A percentile compares a stretch with the other conserved stretches of the same genome.
These are phyloP conservation scores for Brachypteracias leptosomus DNA, from an alignment of 2,113 vertebrate species.

Conservation along the genomic window DNA sequence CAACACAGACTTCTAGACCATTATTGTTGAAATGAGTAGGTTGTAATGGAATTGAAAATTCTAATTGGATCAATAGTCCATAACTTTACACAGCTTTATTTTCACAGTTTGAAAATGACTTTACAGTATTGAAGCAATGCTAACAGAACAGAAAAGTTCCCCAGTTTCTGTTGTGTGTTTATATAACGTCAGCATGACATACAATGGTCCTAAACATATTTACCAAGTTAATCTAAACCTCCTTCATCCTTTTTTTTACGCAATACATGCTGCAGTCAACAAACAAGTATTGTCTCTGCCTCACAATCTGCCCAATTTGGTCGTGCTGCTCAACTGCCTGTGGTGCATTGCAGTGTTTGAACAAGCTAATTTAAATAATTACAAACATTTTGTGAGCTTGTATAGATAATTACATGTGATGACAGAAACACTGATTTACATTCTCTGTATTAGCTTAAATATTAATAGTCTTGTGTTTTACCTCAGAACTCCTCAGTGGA, in stretches of 20 bases:
- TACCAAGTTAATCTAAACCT: constrained; percentile 1
- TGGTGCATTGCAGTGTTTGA: constrained; percentile 55
- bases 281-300: constrained; percentile 2
- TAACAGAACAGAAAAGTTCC: constrained; percentile 9
- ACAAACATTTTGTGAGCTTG: constrained; percentile 68
- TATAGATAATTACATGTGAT: constrained; percentile 74
- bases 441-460: constrained; percentile 70
- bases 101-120: constrained; percentile 47
- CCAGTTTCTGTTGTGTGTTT: constrained; percentile 16
- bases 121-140: constrained; percentile 11
- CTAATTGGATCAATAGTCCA: constrained; percentile 60
- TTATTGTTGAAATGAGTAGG: constrained; percentile 72
- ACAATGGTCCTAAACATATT: neutral
- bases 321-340: constrained; percentile 46
- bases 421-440: constrained; percentile 74
- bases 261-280: neutral
- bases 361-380: constrained; percentile 75
- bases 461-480: constrained; percentile 76
- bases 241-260: neutral
- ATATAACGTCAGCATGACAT: constrained; percentile 18
- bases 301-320: neutral
- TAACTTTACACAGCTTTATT: constrained; percentile 59
- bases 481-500: constrained; percentile 96
- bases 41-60: constrained; percentile 71
- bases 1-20: constrained; percentile 52